Percentiles rank a stretch among this genome's conserved stretches.
Conservation (phyloP, 1,140 invertebrate species). For the Drosophila prosaltans region DNA sequence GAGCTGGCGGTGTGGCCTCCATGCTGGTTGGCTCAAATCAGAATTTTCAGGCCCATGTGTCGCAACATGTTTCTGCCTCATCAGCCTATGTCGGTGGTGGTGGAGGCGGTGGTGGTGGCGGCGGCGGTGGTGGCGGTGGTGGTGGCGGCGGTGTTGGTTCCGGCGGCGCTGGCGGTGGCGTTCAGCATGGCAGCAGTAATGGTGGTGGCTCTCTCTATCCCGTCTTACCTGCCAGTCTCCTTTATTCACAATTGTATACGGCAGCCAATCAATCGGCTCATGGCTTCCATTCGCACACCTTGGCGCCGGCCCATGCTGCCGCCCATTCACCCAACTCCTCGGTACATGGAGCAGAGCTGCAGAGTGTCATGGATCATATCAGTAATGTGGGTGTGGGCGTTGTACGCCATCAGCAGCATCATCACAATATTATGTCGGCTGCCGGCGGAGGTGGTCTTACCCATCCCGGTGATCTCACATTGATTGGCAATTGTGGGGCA, state of each 20-base stretch:
- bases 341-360: conserved; percentile 86
- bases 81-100: conserved; percentile 60
- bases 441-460: conserved; percentile 82
- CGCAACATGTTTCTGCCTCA: conserved; percentile 70
- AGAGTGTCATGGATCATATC: conserved; percentile 89
- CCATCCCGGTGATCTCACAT: conserved; percentile 84
- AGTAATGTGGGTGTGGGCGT: conserved; percentile 84
- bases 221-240: conserved; percentile 89
- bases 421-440: conserved; percentile 84
- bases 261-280: conserved; percentile 90
- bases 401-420: conserved; percentile 74
- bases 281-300: conserved; percentile 88
- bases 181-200: conserved; percentile 65
- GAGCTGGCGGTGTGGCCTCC: conserved; percentile 83
- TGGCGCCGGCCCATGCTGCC: conserved; percentile 84
- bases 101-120: conserved; percentile 61
- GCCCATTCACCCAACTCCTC: conserved; percentile 84
- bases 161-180: conserved; percentile 56
- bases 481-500: conserved; percentile 86
- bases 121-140: conserved; percentile 85
- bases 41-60: conserved; percentile 75
- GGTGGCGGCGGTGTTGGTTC: conserved; percentile 51
- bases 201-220: conserved; percentile 89
- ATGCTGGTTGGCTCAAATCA: conserved; percentile 76
- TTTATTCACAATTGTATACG: conserved; percentile 92